Base-by-base conservation (phyloP, 1,140 invertebrate genomes). In the Myzus persicae region DNA sequence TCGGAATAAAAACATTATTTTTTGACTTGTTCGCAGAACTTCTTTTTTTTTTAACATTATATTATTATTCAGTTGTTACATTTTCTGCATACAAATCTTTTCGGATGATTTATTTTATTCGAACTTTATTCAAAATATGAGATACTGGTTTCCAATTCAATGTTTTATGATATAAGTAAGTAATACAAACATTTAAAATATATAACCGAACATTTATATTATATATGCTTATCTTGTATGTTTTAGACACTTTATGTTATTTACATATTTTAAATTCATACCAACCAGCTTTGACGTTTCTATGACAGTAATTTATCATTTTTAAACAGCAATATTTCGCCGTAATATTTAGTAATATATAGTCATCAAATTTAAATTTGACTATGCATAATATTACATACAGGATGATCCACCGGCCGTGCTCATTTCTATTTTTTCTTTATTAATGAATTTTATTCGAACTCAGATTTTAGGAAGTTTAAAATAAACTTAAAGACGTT, bases 21-120 rank as follows among this genome's bases (percentile, higher is more conserved):
- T 24, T 51, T 51, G 48, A 51, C 48, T 51, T n/a, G 59, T 76
- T 76, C 59, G n/a, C 22, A 1, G 4, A 76, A 76, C 3, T 76
- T 76, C 31, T n/a, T n/a, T 18, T 76, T 51, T 51, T 51, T 48
- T 67, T n/a, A 67, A 76, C 59, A 44, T 44, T 44, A 76, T 76
- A 76, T 76, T 36, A 76, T 76, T 76, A 76, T 76, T 76, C 59
- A 76, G 59, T 76, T 76, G 59, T 76, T 76, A 67, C 11, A 76
- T 36, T 76, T 76, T n/a, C 31, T n/a, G 31, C 59, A 76, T 76
- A 76, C 59, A 76, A 36, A 76, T 76, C 11, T 76, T n/a, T 76
- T n/a, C 31, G 22, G 31, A 76, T 76, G n/a, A 24, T 76, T 76
- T 76, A 76, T 36, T 76, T 76, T 76, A 76, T 76, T 76, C 31